phyloP scores from a whole-genome alignment of 2,113 vertebrate species.

The Callaeas wilsoni region DNA sequence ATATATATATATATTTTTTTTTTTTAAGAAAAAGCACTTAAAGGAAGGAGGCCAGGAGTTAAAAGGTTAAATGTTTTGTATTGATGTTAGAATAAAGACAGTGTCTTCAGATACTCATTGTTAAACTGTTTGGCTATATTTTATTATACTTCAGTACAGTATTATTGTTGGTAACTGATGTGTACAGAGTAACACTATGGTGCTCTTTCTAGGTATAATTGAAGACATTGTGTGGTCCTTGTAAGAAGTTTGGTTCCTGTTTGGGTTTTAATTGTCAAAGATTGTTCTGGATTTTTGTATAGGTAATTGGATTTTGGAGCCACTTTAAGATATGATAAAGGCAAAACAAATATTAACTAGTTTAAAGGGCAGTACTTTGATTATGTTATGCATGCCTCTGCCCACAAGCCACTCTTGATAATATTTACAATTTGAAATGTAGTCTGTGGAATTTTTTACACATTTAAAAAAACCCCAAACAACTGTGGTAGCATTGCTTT shows the following conservation, averaged over 20 bases:
- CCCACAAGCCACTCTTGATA: neutral
- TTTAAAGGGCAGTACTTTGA: neutral
- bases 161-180: conserved; percentile 60
- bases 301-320: conserved; percentile 38
- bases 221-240: conserved; percentile 53
- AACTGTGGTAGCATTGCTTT: neutral
- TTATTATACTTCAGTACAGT: conserved; percentile 27
- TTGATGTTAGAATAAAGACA: conserved; percentile 15
- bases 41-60: neutral
- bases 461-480: neutral
- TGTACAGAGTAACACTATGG: conserved; percentile 49
- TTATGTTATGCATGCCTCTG: conserved; percentile 10
- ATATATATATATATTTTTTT: no score
- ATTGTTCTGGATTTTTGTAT: conserved; percentile 22
- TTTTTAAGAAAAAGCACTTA: neutral
- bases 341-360: neutral
- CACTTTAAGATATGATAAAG: conserved; percentile 7
- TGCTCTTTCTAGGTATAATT: conserved; percentile 57
- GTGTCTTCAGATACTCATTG: conserved; percentile 4
- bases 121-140: conserved; percentile 40
- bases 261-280: conserved; percentile 49
- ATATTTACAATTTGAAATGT: conserved; percentile 13
- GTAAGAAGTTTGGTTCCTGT: conserved; percentile 16
- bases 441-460: conserved; percentile 17
- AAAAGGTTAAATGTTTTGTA: conserved; percentile 37